Conservation (phyloP, 2,888 invertebrate species). For the Parasteatoda lunata region DNA sequence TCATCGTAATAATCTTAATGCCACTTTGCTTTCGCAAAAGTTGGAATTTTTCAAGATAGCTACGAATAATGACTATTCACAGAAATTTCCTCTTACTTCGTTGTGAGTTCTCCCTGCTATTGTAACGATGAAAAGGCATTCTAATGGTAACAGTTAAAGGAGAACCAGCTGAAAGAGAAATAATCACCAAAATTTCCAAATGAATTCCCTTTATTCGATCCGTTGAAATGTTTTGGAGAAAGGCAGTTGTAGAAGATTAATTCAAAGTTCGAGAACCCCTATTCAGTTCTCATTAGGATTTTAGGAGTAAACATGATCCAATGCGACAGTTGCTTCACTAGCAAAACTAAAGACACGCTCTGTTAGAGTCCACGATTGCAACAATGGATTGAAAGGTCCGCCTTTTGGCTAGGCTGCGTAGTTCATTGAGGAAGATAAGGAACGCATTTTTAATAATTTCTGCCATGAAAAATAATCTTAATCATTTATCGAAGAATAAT, state of each 20-base stretch:
- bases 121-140: not conserved
- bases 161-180: not conserved
- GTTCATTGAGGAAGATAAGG: too few relatives aligned
- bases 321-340: conserved; percentile 31
- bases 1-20: too few relatives aligned
- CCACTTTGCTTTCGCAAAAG: too few relatives aligned
- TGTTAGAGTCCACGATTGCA: conserved; percentile 7
- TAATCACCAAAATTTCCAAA: conserved; percentile 36
- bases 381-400: conserved; percentile 14
- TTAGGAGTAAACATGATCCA: conserved; percentile 24
- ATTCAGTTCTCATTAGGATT: conserved; percentile 38
- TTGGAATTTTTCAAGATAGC: not conserved
- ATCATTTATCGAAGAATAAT: too few relatives aligned
- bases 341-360: conserved; percentile 7
- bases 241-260: conserved; percentile 32
- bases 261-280: conserved; percentile 20
- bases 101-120: conserved; percentile 18
- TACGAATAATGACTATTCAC: conserved; percentile 38
- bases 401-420: too few relatives aligned
- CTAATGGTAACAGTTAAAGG: not conserved
- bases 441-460: too few relatives aligned
- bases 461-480: too few relatives aligned
- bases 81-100: conserved; percentile 10
- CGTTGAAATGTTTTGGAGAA: conserved; percentile 14
- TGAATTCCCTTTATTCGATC: conserved; percentile 51